Conservation (phyloP, 2,888 invertebrate genomes). For the Drosophila acutilabella region DNA sequence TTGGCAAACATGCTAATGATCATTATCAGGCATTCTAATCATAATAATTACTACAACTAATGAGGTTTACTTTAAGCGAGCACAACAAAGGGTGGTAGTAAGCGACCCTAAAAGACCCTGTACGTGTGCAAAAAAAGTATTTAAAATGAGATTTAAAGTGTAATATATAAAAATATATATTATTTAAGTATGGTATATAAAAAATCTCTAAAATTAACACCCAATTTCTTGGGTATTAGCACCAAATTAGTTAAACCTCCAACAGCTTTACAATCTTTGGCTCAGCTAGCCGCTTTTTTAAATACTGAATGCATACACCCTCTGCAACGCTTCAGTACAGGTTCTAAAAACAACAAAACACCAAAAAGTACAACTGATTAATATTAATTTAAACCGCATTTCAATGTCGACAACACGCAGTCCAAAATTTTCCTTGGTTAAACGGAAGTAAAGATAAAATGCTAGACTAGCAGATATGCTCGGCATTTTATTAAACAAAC, state of each 20-base stretch:
- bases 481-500: no score
- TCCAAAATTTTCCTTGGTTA: slow-evolving; percentile 33
- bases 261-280: no score
- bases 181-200: no score
- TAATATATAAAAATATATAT: no score
- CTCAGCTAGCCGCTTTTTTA: neutral
- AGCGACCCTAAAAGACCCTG: neutral
- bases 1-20: slow-evolving; percentile 23
- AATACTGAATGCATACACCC: neutral
- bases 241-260: no score
- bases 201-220: no score
- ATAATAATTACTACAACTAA: slow-evolving; percentile 39
- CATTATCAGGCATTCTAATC: slow-evolving; percentile 14
- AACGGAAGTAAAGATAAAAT: neutral
- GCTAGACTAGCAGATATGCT: slow-evolving; percentile 26
- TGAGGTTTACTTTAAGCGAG: slow-evolving; percentile 39
- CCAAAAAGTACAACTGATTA: slow-evolving; percentile 48
- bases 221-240: no score
- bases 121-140: neutral
- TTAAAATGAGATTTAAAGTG: no score
- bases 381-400: slow-evolving; percentile 71
- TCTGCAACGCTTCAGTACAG: neutral
- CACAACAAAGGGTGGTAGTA: slow-evolving; percentile 17
- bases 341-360: neutral
- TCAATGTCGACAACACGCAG: slow-evolving; percentile 47